Evolutionary conservation across 2,888 invertebrate genomes (phyloP).

Genomic region (Melieria picta): DNA sequence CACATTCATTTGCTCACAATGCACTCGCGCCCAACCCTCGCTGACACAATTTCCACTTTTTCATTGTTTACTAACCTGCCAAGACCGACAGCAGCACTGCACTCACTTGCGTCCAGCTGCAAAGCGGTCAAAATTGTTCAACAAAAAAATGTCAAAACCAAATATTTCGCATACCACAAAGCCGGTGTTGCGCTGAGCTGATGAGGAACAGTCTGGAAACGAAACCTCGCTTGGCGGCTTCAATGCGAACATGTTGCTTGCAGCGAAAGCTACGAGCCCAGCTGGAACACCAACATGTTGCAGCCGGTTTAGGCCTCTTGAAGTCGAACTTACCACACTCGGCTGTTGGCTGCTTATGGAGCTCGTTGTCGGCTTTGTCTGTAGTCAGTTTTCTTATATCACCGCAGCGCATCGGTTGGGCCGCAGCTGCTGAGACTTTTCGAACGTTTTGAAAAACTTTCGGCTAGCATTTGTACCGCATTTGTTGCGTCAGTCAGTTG

Average conservation of each 20-base stretch:
- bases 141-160: too few species aligned
- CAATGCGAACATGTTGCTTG: neutral
- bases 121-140: too few species aligned
- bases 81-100: too few species aligned
- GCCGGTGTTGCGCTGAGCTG: neutral
- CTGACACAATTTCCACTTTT: too few species aligned
- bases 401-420: slow-evolving; percentile 27
- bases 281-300: neutral
- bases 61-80: too few species aligned
- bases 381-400: slow-evolving; percentile 27
- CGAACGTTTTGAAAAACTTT: neutral
- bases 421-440: slow-evolving; percentile 1
- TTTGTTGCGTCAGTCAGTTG: neutral
- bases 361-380: neutral
- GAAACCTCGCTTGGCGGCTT: too few species aligned
- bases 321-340: neutral
- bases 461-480: neutral
- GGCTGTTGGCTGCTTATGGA: neutral
- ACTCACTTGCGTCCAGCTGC: too few species aligned
- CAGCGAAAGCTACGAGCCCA: neutral
- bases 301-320: neutral
- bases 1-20: too few species aligned
- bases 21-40: too few species aligned
- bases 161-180: neutral
- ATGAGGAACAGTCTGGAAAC: neutral